Evolutionary conservation across 2,113 vertebrate genomes (phyloP).

Genomic region (Podarcis cretensis): DNA sequence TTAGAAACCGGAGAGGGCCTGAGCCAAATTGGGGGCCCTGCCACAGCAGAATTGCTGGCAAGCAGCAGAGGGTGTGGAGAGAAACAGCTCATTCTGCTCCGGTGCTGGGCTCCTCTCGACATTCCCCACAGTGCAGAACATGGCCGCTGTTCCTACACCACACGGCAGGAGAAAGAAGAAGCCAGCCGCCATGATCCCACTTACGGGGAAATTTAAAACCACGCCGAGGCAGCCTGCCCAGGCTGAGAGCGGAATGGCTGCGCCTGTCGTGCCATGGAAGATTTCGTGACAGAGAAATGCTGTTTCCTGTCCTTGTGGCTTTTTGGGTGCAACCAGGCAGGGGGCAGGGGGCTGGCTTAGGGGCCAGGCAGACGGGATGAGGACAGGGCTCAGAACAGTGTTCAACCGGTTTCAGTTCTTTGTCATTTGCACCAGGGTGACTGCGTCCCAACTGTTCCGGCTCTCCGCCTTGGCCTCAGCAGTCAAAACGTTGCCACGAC

Average conservation of each 20-base stretch:
- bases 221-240: not conserved
- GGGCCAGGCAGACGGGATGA: not conserved
- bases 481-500: no score
- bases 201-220: not conserved
- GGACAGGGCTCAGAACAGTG: not conserved
- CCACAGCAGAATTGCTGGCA: not conserved
- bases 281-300: not conserved
- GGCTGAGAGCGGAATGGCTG: not conserved
- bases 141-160: not conserved
- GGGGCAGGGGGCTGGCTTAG: not conserved
- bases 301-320: not conserved
- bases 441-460: no score
- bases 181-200: not conserved
- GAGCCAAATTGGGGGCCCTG: not conserved
- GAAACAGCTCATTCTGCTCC: not conserved
- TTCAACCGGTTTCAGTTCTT: not conserved
- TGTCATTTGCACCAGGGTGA: not conserved
- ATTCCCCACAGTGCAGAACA: not conserved
- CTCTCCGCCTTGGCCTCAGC: no score
- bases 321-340: not conserved
- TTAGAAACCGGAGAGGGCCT: not conserved
- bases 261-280: not conserved
- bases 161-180: not conserved
- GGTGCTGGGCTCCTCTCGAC: not conserved
- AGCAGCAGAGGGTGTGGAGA: not conserved